These are phyloP conservation scores for Metacarcinus magister DNA, from an alignment of 2,888 invertebrate species.

Conservation along the genomic window DNA sequence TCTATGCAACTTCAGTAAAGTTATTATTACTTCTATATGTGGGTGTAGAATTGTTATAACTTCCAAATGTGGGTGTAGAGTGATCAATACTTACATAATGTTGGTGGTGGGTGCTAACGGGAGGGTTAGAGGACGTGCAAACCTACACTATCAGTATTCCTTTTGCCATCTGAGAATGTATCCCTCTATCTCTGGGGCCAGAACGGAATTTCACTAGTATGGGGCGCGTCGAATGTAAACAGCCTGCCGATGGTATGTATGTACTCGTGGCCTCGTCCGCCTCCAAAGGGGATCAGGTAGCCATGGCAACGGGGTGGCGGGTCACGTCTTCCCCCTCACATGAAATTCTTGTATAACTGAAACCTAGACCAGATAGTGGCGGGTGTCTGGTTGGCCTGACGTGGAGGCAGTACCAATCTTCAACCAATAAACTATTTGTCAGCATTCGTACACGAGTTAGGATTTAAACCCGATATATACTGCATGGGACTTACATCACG, in stretches of 20 bases:
- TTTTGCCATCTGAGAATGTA: background rate
- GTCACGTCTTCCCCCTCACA: slow-evolving; percentile 27
- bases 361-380: background rate
- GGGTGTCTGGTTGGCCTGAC: background rate
- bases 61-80: background rate
- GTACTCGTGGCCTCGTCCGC: slow-evolving; percentile 9
- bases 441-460: no score
- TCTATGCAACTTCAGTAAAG: no score
- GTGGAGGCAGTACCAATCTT: background rate
- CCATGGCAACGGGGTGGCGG: slow-evolving; percentile 30
- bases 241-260: background rate
- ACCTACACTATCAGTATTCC: background rate
- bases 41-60: background rate
- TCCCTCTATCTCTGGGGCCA: background rate
- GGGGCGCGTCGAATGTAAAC: background rate
- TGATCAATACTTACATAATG: background rate
- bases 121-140: background rate
- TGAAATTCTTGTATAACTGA: slow-evolving; percentile 10
- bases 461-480: no score
- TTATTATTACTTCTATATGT: background rate
- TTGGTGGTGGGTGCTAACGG: background rate
- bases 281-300: slow-evolving; percentile 33
- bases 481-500: no score
- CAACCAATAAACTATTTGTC: background rate
- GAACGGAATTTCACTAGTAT: background rate